A percentile compares a stretch with the other conserved stretches of the same genome.
These are phyloP conservation scores for Microdon myrmicae DNA, from an alignment of 2,888 invertebrate species.

Conservation along the genomic window DNA sequence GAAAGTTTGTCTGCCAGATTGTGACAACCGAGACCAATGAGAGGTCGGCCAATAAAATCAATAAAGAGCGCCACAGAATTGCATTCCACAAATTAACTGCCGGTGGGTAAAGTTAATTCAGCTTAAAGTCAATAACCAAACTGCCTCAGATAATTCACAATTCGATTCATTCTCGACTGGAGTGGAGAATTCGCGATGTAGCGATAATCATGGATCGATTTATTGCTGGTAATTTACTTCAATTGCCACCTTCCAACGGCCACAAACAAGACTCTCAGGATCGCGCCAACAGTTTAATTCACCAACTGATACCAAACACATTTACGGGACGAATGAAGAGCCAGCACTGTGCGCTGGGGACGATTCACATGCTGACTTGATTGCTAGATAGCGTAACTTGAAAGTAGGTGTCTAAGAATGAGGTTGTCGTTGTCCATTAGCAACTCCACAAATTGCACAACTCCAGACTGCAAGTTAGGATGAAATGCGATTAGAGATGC, in stretches of 20 bases:
- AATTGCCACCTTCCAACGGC: slow-evolving; percentile 46
- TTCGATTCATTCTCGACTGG: slow-evolving; percentile 1
- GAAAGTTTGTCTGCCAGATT: slow-evolving; percentile 23
- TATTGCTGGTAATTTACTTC: slow-evolving; percentile 42
- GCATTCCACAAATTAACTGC: slow-evolving; percentile 5
- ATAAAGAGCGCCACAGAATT: slow-evolving; percentile 21
- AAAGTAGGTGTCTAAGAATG: no score
- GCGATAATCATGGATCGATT: slow-evolving; percentile 27
- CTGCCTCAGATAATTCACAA: slow-evolving; percentile 3
- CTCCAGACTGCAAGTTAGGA: no score
- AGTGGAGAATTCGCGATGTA: slow-evolving; percentile 4
- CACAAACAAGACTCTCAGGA: slow-evolving; percentile 46
- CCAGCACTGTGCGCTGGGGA: no score
- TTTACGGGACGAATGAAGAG: no score
- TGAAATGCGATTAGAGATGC: no score
- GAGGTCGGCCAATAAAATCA: slow-evolving; percentile 11
- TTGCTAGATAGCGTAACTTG: no score
- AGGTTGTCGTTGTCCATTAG: no score
- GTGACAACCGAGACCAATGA: slow-evolving; percentile 17
- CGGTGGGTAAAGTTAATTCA: slow-evolving; percentile 26
- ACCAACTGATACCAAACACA: slow-evolving; percentile 42
- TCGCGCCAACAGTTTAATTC: slow-evolving; percentile 48
- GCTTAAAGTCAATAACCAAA: slow-evolving; percentile 27
- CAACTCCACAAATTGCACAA: no score
- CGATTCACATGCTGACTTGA: no score